Evolutionary conservation across 2,888 invertebrate species (phyloP).

Genomic region (Polia nebulosa): DNA sequence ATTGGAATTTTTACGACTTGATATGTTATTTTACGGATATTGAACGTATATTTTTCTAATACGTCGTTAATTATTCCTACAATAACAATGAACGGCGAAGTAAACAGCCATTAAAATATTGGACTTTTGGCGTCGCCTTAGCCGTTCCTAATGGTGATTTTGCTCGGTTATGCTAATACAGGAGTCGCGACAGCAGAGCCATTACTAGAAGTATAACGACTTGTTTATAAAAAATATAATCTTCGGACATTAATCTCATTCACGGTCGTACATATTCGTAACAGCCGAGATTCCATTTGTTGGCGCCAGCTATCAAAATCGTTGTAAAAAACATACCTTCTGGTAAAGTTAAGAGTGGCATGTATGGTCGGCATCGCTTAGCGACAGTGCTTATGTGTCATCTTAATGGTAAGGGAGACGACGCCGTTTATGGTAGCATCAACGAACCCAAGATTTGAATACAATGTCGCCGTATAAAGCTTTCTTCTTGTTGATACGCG

Average conservation of each 20-base stretch:
- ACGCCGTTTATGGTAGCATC: constrained; percentile 25
- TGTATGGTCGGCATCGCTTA: constrained; percentile 28
- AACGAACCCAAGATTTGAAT: constrained; percentile 8
- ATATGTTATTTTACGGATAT: constrained; percentile 28
- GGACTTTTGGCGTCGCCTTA: constrained; percentile 33
- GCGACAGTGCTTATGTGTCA: constrained; percentile 40
- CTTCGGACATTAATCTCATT: constrained; percentile 60
- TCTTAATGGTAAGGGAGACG: constrained; percentile 37
- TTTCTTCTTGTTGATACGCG: background rate
- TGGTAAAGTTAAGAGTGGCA: constrained; percentile 19
- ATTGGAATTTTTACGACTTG: constrained; percentile 49
- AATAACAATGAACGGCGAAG: constrained; percentile 51
- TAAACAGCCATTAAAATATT: constrained; percentile 51
- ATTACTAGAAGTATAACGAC: constrained; percentile 71
- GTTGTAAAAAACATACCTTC: constrained; percentile 49
- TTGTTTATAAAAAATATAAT: constrained; percentile 81
- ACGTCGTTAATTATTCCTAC: constrained; percentile 38
- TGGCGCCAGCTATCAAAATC: constrained; percentile 74
- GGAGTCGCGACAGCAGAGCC: constrained; percentile 56
- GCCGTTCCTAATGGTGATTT: constrained; percentile 44
- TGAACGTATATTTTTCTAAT: constrained; percentile 27
- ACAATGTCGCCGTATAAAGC: background rate
- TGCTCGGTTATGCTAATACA: constrained; percentile 71
- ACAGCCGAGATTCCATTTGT: constrained; percentile 59
- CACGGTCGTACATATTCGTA: constrained; percentile 71